Conservation (phyloP, 2,113 vertebrate genomes). For the Percopsis transmontana region DNA sequence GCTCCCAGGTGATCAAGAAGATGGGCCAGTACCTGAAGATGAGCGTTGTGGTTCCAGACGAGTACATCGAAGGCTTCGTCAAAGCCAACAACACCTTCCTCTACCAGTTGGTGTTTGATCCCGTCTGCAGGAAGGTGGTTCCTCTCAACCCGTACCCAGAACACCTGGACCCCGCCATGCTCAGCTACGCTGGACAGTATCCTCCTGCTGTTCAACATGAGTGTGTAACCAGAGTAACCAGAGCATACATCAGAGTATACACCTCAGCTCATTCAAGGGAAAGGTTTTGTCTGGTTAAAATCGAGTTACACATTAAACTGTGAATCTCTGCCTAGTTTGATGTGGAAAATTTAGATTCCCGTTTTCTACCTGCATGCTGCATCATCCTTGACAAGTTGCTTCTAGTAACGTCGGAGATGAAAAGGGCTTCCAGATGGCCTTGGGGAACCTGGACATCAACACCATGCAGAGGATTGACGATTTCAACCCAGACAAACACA, state of each 20-base stretch:
- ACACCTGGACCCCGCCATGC: conserved; percentile 78
- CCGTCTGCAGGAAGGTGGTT: conserved; percentile 84
- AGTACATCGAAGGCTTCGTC: conserved; percentile 90
- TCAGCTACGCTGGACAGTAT: conserved; percentile 94
- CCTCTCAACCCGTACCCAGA: conserved; percentile 90
- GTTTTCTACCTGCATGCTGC: too few species aligned
- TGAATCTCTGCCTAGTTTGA: too few species aligned
- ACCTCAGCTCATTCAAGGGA: neutral
- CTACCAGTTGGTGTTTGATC: conserved; percentile 96
- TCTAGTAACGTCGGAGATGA: conserved; percentile 85
- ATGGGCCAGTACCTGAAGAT: conserved; percentile 96
- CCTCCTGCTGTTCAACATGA: conserved; percentile 68
- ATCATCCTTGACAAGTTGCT: conserved; percentile 77
- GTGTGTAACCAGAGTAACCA: neutral
- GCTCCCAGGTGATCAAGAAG: conserved; percentile 90
- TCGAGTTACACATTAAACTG: too few species aligned
- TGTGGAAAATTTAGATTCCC: neutral
- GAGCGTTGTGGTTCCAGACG: conserved; percentile 86
- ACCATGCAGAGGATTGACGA: conserved; percentile 86
- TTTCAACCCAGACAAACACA: conserved; percentile 82
- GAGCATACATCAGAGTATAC: too few species aligned
- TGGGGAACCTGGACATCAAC: conserved; percentile 90
- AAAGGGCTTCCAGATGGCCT: conserved; percentile 87
- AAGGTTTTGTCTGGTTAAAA: too few species aligned
- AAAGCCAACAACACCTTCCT: conserved; percentile 96